phyloP scores from a whole-genome alignment of 2,797 vertebrate species.

The Gobionotothen gibberifrons region DNA sequence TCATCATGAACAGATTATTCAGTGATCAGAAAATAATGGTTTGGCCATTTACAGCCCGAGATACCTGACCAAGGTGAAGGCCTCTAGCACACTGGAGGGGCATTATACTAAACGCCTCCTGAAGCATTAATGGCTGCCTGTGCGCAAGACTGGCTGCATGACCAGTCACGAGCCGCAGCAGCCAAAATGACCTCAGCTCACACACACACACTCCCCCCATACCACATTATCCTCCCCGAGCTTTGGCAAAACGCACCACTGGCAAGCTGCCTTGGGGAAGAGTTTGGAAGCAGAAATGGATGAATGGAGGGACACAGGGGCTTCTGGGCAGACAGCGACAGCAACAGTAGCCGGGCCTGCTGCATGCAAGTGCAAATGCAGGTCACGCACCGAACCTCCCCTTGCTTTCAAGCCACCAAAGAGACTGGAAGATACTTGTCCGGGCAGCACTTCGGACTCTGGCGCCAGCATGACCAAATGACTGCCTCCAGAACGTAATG shows the following conservation, averaged over 20 bases:
- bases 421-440: constrained; percentile 82
- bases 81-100: constrained; percentile 56
- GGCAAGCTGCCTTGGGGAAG: constrained; percentile 80
- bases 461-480: constrained; percentile 80
- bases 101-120: constrained; percentile 70
- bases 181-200: constrained; percentile 73
- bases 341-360: constrained; percentile 83
- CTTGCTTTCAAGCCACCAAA: constrained; percentile 83
- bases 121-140: constrained; percentile 68
- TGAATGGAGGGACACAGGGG: constrained; percentile 81
- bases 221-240: constrained; percentile 67
- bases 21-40: constrained; percentile 39
- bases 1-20: constrained; percentile 44
- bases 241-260: constrained; percentile 76
- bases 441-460: constrained; percentile 80
- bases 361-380: constrained; percentile 88
- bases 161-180: constrained; percentile 82
- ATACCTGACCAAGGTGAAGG: constrained; percentile 63
- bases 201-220: constrained; percentile 57
- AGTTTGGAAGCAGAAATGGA: constrained; percentile 76
- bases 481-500: constrained; percentile 82
- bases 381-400: constrained; percentile 86
- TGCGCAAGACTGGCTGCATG: constrained; percentile 80
- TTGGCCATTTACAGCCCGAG: constrained; percentile 39
- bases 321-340: constrained; percentile 79